These are phyloP conservation scores for Hydrotaea cyrtoneurina DNA, from an alignment of 2,888 invertebrate species.

Conservation along the genomic window DNA sequence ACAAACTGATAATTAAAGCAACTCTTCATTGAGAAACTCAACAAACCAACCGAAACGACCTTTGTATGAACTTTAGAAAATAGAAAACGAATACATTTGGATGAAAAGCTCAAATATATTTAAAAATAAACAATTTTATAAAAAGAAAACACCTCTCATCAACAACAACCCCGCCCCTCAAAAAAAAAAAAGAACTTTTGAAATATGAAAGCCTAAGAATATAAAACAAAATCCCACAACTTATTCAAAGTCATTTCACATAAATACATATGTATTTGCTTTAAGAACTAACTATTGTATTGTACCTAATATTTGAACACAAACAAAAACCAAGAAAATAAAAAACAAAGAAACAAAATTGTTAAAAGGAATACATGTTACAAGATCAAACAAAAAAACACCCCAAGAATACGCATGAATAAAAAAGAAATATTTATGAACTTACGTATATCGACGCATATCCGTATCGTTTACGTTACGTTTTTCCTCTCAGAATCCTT, in stretches of 20 bases:
- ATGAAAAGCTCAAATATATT: slow-evolving; percentile 49
- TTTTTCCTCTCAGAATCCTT: too few relatives aligned
- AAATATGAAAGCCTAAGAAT: slow-evolving; percentile 22
- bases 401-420: slow-evolving; percentile 64
- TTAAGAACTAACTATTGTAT: slow-evolving; percentile 30
- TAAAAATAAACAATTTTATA: slow-evolving; percentile 3
- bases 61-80: slow-evolving; percentile 16
- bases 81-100: slow-evolving; percentile 29
- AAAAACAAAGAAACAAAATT: slow-evolving; percentile 17
- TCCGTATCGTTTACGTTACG: too few relatives aligned
- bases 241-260: slow-evolving; percentile 17
- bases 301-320: background rate
- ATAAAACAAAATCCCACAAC: background rate
- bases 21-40: background rate
- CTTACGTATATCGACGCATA: too few relatives aligned
- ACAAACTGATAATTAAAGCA: slow-evolving; percentile 52
- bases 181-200: slow-evolving; percentile 2
- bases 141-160: background rate
- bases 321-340: slow-evolving; percentile 31
- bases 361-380: slow-evolving; percentile 6
- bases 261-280: slow-evolving; percentile 6
- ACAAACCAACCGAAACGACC: slow-evolving; percentile 26
- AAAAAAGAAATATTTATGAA: background rate
- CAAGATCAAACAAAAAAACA: slow-evolving; percentile 53
- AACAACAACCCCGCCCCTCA: background rate